phyloP scores from a whole-genome alignment of 2,113 vertebrate species.

The Hemichromis elongatus region DNA sequence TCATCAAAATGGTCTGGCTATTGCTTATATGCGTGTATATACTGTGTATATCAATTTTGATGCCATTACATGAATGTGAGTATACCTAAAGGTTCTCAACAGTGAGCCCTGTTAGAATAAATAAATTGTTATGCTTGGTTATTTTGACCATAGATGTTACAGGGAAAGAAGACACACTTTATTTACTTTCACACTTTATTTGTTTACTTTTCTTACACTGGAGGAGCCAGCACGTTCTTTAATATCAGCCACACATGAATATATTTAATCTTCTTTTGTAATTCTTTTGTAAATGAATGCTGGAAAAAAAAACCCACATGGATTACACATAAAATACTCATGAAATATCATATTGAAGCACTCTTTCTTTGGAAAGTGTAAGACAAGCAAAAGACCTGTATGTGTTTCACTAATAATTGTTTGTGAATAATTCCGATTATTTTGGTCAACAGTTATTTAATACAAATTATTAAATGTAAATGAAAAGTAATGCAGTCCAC shows the following conservation, averaged over 20 bases:
- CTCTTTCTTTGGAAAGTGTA: background rate
- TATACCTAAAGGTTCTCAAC: background rate
- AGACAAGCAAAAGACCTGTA: background rate
- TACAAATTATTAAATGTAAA: background rate
- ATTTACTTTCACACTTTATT: too few species aligned
- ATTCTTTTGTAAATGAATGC: background rate
- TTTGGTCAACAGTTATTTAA: background rate
- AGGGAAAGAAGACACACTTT: constrained; percentile 65
- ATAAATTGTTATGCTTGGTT: constrained; percentile 76
- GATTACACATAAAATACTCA: background rate
- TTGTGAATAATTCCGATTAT: background rate
- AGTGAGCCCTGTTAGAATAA: background rate
- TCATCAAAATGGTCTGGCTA: background rate
- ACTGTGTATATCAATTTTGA: background rate
- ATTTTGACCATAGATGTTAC: constrained; percentile 75
- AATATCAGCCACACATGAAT: constrained; percentile 5
- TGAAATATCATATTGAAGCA: background rate
- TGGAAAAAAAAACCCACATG: background rate
- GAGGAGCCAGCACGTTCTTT: constrained; percentile 79
- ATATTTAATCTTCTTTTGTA: background rate
- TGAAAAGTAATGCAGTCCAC: background rate
- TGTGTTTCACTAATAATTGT: background rate
- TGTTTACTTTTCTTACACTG: constrained; percentile 73
- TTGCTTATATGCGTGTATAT: background rate
- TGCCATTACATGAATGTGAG: background rate